Evolutionary conservation across 2,888 invertebrate species (phyloP).

Genomic region (Stomorhina lunata): DNA sequence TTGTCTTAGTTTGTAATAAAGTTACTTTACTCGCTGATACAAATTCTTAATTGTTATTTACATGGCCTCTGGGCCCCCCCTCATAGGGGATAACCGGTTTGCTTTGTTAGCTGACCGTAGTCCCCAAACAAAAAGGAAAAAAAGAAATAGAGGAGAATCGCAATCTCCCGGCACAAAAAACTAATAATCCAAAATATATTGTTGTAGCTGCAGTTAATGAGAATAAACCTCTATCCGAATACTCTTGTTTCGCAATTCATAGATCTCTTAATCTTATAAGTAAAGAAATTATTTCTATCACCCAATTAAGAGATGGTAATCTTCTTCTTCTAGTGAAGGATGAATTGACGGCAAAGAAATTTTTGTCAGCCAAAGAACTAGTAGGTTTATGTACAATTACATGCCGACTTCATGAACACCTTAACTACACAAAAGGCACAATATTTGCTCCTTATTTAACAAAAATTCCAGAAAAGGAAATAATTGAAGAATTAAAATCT

Average conservation of each 20-base stretch:
- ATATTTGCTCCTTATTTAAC: conserved; percentile 50
- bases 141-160: not conserved
- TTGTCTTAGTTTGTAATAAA: no score
- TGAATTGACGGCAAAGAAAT: conserved; percentile 24
- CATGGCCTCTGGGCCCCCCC: no score
- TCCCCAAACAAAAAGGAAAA: not conserved
- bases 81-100: conserved; percentile 8
- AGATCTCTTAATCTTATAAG: no score
- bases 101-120: conserved; percentile 1
- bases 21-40: no score
- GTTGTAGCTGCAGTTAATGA: not conserved
- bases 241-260: conserved; percentile 18
- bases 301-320: conserved; percentile 14
- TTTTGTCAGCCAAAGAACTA: conserved; percentile 12
- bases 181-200: not conserved
- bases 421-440: conserved; percentile 32
- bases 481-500: conserved; percentile 33
- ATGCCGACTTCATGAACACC: conserved; percentile 26
- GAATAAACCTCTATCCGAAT: not conserved
- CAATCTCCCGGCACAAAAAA: not conserved
- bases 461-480: conserved; percentile 41
- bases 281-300: not conserved
- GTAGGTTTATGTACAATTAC: conserved; percentile 25
- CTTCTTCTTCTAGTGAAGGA: conserved; percentile 17
- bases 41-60: no score